Evolutionary conservation across 2,113 vertebrate species (phyloP).

Genomic region (Raja brachyura): DNA sequence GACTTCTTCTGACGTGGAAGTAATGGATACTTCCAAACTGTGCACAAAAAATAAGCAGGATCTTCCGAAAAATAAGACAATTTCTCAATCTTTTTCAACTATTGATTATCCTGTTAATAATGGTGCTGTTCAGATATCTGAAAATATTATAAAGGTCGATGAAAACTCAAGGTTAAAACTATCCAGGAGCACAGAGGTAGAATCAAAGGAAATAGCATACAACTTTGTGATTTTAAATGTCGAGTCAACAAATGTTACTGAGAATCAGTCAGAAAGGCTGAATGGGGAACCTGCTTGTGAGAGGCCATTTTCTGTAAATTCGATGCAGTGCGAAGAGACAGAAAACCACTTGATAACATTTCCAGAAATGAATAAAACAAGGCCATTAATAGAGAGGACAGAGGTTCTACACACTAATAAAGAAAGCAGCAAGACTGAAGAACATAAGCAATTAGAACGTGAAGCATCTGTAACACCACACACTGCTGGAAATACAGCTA

Average conservation of each 20-base stretch:
- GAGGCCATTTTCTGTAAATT: background rate
- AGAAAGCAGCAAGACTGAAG: background rate
- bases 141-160: background rate
- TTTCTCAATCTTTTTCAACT: background rate
- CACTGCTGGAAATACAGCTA: background rate
- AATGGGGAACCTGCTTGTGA: background rate
- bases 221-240: background rate
- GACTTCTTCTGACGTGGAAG: background rate
- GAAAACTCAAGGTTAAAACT: background rate
- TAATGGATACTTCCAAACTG: too few relatives aligned
- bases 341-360: too few relatives aligned
- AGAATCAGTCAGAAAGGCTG: background rate
- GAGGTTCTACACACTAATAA: too few relatives aligned
- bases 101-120: background rate
- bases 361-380: background rate
- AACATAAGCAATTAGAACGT: background rate
- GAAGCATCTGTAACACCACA: too few relatives aligned
- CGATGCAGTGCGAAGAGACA: background rate
- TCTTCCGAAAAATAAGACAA: background rate
- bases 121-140: background rate
- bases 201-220: background rate
- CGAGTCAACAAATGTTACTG: too few relatives aligned
- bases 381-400: background rate
- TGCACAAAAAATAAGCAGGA: background rate
- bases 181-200: background rate